These are phyloP conservation scores for Protodeltote pygarga DNA, from an alignment of 2,888 invertebrate genomes.

Conservation along the genomic window DNA sequence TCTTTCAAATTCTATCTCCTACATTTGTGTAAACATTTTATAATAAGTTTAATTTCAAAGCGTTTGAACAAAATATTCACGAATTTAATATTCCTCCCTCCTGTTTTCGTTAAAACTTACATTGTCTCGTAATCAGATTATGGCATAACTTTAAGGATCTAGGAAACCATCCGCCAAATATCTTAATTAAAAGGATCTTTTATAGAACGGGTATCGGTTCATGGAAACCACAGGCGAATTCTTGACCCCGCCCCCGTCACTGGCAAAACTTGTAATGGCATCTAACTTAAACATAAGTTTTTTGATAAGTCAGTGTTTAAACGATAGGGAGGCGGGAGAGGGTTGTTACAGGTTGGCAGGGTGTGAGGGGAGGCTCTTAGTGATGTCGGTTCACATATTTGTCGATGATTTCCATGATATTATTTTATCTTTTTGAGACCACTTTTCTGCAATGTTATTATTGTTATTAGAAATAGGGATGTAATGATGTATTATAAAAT, in stretches of 20 bases:
- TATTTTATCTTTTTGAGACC: not conserved
- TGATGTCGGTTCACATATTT: conserved; percentile 47
- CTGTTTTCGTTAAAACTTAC: conserved; percentile 48
- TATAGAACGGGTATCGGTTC: conserved; percentile 41
- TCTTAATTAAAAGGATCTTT: conserved; percentile 50
- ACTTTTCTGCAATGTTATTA: not conserved
- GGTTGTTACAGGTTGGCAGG: conserved; percentile 80
- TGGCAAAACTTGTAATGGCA: conserved; percentile 76
- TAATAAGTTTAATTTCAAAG: conserved; percentile 27
- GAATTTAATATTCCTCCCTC: conserved; percentile 52
- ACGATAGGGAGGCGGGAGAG: conserved; percentile 76
- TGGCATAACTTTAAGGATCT: conserved; percentile 52
- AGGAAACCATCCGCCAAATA: conserved; percentile 50
- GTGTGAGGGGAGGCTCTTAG: conserved; percentile 70
- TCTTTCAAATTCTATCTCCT: conserved; percentile 7
- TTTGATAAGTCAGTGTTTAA: conserved; percentile 86
- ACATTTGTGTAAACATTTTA: conserved; percentile 30
- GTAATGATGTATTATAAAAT: too few species aligned
- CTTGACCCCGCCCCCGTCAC: conserved; percentile 48
- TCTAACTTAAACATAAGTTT: conserved; percentile 85
- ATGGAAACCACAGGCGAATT: conserved; percentile 45
- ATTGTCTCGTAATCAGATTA: conserved; percentile 58
- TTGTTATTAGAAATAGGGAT: not conserved
- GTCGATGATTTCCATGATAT: conserved; percentile 48
- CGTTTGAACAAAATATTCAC: conserved; percentile 35